These are phyloP conservation scores for Papilio machaon DNA, from an alignment of 1,140 invertebrate species.

Conservation along the genomic window DNA sequence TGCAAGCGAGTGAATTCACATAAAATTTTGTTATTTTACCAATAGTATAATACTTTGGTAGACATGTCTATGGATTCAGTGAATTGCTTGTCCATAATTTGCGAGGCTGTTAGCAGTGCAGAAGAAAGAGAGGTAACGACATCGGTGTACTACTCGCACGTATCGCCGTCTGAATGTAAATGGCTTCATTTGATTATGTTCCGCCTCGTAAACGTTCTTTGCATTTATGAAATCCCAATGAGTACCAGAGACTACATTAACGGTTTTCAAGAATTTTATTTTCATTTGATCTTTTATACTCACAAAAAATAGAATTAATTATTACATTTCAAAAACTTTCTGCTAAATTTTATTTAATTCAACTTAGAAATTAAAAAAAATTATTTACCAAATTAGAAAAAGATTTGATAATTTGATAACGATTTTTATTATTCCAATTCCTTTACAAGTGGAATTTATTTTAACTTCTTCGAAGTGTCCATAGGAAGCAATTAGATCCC, in stretches of 20 bases:
- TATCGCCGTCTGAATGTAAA: slow-evolving; percentile 74
- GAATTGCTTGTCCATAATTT: slow-evolving; percentile 72
- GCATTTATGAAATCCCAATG: slow-evolving; percentile 72
- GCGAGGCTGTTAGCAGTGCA: slow-evolving; percentile 69
- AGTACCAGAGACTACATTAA: slow-evolving; percentile 57
- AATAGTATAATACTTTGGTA: slow-evolving; percentile 55
- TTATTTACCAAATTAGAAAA: no score
- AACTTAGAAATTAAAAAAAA: no score
- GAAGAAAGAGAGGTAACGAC: slow-evolving; percentile 60
- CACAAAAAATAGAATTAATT: not conserved
- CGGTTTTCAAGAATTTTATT: slow-evolving; percentile 45
- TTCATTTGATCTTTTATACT: not conserved
- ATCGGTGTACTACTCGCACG: slow-evolving; percentile 49
- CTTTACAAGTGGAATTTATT: not conserved
- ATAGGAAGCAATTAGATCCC: not conserved
- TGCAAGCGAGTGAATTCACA: slow-evolving; percentile 50
- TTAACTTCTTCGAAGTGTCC: not conserved
- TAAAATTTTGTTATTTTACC: slow-evolving; percentile 76
- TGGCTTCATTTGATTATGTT: slow-evolving; percentile 79
- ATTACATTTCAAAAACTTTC: no score
- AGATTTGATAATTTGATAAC: no score
- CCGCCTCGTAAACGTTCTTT: slow-evolving; percentile 70
- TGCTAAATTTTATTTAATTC: not conserved
- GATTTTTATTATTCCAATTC: no score
- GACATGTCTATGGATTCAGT: slow-evolving; percentile 58